Evolutionary conservation across 2,797 vertebrate genomes (phyloP).

Genomic region (Argentina silus): DNA sequence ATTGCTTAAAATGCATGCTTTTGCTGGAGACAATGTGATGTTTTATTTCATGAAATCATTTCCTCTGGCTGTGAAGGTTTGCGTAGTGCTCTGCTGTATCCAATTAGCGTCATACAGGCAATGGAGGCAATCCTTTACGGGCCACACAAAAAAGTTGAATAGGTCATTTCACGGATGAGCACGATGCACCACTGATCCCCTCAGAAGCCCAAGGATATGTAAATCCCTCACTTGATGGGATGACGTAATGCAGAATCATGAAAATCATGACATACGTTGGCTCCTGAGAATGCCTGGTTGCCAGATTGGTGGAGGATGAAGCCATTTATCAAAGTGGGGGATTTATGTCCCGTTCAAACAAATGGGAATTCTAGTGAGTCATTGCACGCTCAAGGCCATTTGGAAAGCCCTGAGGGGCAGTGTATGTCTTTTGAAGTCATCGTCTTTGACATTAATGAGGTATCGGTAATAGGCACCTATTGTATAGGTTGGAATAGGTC

Average conservation of each 20-base stretch:
- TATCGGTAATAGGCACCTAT: constrained; percentile 16
- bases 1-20: constrained; percentile 55
- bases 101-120: constrained; percentile 67
- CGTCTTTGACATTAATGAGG: constrained; percentile 59
- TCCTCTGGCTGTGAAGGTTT: constrained; percentile 54
- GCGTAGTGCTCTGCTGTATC: constrained; percentile 56
- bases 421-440: constrained; percentile 53
- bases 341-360: constrained; percentile 53
- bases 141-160: constrained; percentile 59
- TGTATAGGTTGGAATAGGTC: neutral
- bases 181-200: constrained; percentile 32
- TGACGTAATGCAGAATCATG: constrained; percentile 68
- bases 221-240: constrained; percentile 52
- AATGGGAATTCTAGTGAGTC: constrained; percentile 65
- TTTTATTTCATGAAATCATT: constrained; percentile 67
- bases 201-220: constrained; percentile 49
- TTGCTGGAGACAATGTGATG: constrained; percentile 64
- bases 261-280: constrained; percentile 61
- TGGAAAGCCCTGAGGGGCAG: constrained; percentile 42
- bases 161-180: constrained; percentile 72
- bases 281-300: constrained; percentile 34
- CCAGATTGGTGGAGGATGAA: constrained; percentile 34
- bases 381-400: constrained; percentile 42
- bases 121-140: constrained; percentile 57
- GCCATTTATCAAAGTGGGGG: constrained; percentile 30